Evolutionary conservation across 2,113 vertebrate genomes (phyloP).

Genomic region (Leptobrachium ailaonicum): DNA sequence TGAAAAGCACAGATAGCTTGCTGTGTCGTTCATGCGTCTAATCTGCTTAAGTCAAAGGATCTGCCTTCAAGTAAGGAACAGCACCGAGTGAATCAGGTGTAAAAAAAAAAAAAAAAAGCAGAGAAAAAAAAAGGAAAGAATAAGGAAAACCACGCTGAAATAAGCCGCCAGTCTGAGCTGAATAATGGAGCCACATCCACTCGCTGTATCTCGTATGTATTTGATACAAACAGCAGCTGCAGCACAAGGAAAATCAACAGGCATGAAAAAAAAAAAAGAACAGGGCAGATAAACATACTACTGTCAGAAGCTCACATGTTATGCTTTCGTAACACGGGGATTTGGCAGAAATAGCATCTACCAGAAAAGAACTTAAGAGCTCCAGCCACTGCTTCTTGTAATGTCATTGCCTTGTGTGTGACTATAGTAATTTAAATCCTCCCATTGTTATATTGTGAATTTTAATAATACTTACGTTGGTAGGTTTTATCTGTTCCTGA

Average conservation of each 20-base stretch:
- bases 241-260: constrained; percentile 30
- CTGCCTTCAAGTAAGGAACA: constrained; percentile 59
- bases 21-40: constrained; percentile 66
- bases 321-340: not conserved
- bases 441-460: no score
- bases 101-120: constrained; percentile 19
- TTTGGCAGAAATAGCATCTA: no score
- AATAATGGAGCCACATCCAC: constrained; percentile 54
- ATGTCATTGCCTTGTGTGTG: no score
- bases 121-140: constrained; percentile 2
- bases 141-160: constrained; percentile 22
- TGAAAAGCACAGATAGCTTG: constrained; percentile 57
- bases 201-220: not conserved
- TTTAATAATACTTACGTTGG: no score
- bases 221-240: constrained; percentile 5
- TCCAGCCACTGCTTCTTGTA: no score
- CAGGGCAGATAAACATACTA: not conserved
- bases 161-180: constrained; percentile 45
- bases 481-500: no score
- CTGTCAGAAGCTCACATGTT: not conserved
- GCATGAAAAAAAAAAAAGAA: not conserved
- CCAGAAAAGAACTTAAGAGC: no score
- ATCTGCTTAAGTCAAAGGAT: constrained; percentile 76
- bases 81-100: constrained; percentile 47
- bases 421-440: no score